phyloP scores from a whole-genome alignment of 1,140 invertebrate genomes.

The Pseudoatta argentina region DNA sequence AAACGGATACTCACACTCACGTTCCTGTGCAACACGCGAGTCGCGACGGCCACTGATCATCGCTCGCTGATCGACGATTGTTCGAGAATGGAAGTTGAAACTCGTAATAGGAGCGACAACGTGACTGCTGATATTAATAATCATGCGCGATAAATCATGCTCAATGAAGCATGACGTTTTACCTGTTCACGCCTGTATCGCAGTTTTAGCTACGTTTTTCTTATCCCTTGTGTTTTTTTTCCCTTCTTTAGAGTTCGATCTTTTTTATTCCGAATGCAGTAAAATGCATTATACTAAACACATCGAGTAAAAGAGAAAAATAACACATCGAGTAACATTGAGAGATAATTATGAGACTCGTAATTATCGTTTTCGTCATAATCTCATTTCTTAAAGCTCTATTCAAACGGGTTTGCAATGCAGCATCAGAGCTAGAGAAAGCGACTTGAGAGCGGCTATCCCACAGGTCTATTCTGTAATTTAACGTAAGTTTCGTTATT shows the following conservation, averaged over 20 bases:
- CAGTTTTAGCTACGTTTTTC: not conserved
- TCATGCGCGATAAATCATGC: slow-evolving; percentile 7
- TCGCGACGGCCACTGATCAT: not conserved
- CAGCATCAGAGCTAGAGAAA: not conserved
- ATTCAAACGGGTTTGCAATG: not conserved
- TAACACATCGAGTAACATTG: not conserved
- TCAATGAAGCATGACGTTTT: not conserved
- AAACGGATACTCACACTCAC: not conserved
- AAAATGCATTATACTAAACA: not conserved
- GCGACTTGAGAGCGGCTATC: too few species aligned
- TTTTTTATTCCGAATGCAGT: not conserved
- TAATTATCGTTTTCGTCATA: too few species aligned
- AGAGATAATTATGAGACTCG: not conserved
- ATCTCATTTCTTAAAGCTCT: not conserved
- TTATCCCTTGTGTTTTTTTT: not conserved
- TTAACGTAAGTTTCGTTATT: too few species aligned
- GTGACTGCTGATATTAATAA: not conserved
- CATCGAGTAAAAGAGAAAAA: not conserved
- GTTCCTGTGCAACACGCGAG: not conserved
- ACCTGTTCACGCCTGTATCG: not conserved
- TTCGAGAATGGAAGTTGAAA: too few species aligned
- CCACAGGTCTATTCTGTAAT: too few species aligned
- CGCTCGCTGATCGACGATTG: too few species aligned
- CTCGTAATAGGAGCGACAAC: not conserved
- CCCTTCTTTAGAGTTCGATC: not conserved